Percentiles rank a stretch among this genome's conserved stretches.
Conservation (phyloP, 2,113 vertebrate species). For the Oceanodroma tethys region DNA sequence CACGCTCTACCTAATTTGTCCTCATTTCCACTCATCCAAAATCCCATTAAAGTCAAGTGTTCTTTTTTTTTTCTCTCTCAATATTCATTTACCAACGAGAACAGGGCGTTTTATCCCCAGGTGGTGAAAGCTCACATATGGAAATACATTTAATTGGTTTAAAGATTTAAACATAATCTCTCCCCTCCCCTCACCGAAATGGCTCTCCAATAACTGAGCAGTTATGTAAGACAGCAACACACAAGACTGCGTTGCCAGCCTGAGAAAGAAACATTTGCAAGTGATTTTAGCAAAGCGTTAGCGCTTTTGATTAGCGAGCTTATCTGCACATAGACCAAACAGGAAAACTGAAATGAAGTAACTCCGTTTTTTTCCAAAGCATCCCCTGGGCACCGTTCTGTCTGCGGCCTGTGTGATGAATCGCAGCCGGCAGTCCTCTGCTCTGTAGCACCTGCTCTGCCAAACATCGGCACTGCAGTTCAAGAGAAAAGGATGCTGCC, state of each 20-base stretch:
- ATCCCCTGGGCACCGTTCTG: neutral
- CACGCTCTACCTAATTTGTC: neutral
- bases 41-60: constrained; percentile 21
- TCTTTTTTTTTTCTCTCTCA: neutral
- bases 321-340: neutral
- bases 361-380: neutral
- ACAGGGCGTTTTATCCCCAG: neutral
- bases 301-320: neutral
- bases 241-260: neutral
- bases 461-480: accelerated
- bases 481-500: neutral
- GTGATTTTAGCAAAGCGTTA: neutral
- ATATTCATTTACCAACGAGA: neutral
- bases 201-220: neutral
- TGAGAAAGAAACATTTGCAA: neutral
- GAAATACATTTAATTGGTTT: constrained; percentile 26
- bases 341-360: neutral
- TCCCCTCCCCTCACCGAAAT: neutral
- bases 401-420: accelerated
- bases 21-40: constrained; percentile 37
- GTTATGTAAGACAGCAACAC: neutral
- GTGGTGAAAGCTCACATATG: neutral
- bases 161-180: constrained; percentile 15
- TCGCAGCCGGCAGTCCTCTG: neutral
- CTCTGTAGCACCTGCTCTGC: neutral